Base-by-base conservation (phyloP, 1,140 invertebrate genomes). In the Parasteatoda tepidariorum region DNA sequence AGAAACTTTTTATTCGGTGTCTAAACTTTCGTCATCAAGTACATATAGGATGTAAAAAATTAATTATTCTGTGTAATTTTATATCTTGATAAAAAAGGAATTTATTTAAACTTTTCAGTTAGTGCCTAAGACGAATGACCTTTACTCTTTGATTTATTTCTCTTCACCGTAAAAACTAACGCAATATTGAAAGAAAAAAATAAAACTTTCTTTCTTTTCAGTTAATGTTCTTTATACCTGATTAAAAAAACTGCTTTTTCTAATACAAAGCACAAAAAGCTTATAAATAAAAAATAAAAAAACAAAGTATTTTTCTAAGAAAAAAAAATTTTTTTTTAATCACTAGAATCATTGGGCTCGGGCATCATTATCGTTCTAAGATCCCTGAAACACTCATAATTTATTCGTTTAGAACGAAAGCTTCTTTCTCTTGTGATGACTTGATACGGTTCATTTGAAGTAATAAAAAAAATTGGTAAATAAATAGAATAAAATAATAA, bases 321-420 rank as follows among this genome's bases (percentile, higher is more conserved):
- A 59, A 59, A 59, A 6, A 59, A 59, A 22, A 59, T 3, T 3
- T 26, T 5, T 26, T n/a, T 26, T 71, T 71, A 71, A 71, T 71
- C 68, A 71, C n/a, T 55, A 6, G 26, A 54, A 71, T 71, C 68
- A 48, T 54, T 55, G 26, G 68, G 26, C 48, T 26, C 26, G 28
- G 48, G 30, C 68, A 55, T 71, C 68, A 55, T 71, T 71, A 71
- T 55, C 48, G 24, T 71, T 28, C 38, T 48, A 18, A 26, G 41
- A 31, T 71, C 48, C 68, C 11, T 55, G 48, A 26, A 57, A 55
- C 28, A 18, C 48, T 71, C 68, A 57, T 57, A 71, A 71, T 68
- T 68, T 68, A 68, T 68, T 68, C 66, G 41, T 48, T 68, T 48
- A 59, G 24, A 59, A 59, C 41, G n/a, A 22, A 18, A 30, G 41